Percentiles rank a stretch among this genome's conserved stretches.
phyloP scores from a whole-genome alignment of 2,888 invertebrate genomes.

The Bursaphelenchus okinawaensis region DNA sequence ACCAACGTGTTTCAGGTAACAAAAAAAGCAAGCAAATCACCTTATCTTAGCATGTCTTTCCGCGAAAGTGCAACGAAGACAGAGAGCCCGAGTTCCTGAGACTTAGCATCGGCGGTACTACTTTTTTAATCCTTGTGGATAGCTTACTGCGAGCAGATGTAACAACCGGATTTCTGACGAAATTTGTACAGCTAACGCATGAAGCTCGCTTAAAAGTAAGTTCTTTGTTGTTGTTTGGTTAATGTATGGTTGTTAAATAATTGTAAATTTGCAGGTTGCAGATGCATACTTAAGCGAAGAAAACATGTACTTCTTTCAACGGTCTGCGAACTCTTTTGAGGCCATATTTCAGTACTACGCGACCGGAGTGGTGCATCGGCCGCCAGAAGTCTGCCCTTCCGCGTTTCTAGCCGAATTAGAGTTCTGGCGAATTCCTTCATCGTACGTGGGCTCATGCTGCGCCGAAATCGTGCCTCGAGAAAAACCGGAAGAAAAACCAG shows the following conservation, averaged over 20 bases:
- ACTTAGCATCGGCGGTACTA: conserved; percentile 54
- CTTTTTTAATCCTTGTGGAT: conserved; percentile 47
- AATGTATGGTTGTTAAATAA: background rate
- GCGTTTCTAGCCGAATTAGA: conserved; percentile 53
- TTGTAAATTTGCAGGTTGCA: conserved; percentile 34
- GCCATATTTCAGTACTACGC: conserved; percentile 55
- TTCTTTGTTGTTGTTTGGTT: conserved; percentile 1
- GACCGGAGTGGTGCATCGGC: conserved; percentile 54
- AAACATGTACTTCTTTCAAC: conserved; percentile 54
- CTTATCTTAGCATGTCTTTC: conserved; percentile 29
- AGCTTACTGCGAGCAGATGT: conserved; percentile 50
- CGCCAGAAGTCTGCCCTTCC: conserved; percentile 54
- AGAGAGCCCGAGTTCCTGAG: conserved; percentile 45
- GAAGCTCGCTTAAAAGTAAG: conserved; percentile 43
- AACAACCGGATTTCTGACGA: conserved; percentile 46
- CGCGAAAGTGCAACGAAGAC: conserved; percentile 30
- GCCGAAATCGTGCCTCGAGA: conserved; percentile 49
- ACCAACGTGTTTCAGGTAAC: conserved; percentile 44
- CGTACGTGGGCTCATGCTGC: conserved; percentile 52
- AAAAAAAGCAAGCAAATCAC: background rate
- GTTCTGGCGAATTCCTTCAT: conserved; percentile 52
- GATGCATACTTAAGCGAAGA: conserved; percentile 53
- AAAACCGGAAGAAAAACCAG: conserved; percentile 46
- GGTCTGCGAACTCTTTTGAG: conserved; percentile 52
- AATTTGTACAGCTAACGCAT: conserved; percentile 54